These are phyloP conservation scores for Pelosia muscerda DNA, from an alignment of 2,888 invertebrate genomes.

Conservation along the genomic window DNA sequence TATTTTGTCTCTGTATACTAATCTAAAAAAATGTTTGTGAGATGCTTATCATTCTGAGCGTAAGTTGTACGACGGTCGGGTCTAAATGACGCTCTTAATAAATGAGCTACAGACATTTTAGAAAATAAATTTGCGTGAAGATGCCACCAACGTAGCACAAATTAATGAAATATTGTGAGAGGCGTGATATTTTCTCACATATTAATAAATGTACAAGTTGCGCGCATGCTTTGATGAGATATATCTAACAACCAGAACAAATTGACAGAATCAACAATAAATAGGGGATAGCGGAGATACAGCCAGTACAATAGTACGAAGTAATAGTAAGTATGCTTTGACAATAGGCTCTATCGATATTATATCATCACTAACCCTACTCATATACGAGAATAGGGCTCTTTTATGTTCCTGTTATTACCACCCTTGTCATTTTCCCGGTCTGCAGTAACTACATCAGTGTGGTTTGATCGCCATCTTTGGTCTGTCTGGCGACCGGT, in stretches of 20 bases:
- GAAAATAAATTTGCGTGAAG: constrained; percentile 29
- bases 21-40: constrained; percentile 23
- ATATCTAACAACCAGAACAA: background rate
- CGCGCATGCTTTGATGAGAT: background rate
- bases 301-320: background rate
- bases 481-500: background rate
- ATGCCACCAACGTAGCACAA: constrained; percentile 26
- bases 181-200: constrained; percentile 12
- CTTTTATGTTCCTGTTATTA: background rate
- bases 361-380: background rate
- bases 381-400: background rate
- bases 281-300: background rate
- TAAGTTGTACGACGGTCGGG: constrained; percentile 14
- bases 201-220: background rate
- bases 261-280: background rate
- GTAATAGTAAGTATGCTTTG: constrained; percentile 4
- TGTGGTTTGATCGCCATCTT: constrained; percentile 2
- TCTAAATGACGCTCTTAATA: constrained; percentile 27
- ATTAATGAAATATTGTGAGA: constrained; percentile 24
- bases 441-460: constrained; percentile 2
- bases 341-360: constrained; percentile 5
- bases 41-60: constrained; percentile 23
- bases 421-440: constrained; percentile 2
- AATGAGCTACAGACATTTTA: constrained; percentile 34
- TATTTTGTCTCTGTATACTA: constrained; percentile 16